Evolutionary conservation across 1,140 invertebrate species (phyloP), one percentile per base, ranked within the genome.

Genomic region (Papilio xuthus): DNA sequence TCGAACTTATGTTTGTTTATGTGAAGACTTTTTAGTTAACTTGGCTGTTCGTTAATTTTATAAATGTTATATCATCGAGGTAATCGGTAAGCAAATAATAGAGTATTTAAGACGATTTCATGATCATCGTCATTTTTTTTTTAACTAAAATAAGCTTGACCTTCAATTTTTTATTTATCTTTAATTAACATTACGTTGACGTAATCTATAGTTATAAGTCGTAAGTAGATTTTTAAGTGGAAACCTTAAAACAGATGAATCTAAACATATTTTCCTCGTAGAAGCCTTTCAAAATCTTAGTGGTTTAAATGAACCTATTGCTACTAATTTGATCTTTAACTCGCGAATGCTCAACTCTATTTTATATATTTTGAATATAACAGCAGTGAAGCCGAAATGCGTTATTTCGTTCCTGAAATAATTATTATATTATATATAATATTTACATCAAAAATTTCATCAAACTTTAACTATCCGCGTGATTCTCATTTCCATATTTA

Each of bases 61-160:
- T 32, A 67, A 67, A 15, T 8, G 60, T 26, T 67, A 28, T 67
- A 67, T 67, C 60, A 32, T 67, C 23, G 13, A 60, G 10, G 56
- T 60, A 60, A 60, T 60, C 56, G 15, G 23, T 67, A 28, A 67
- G 26, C 26, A 67, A 67, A 67, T 67, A 67, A 67, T 15, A 67
- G 32, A 32, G 12, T 13, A 67, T 67, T 67, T 28, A 67, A 67
- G 60, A 32, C 32, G 60, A 67, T 67, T 67, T 67, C 60, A 67
- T 67, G 26, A 67, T 67, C 23, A 15, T 13, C 26, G 60, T 32
- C 60, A 67, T 67, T 28, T 28, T 67, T 60, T 60, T 60, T 60
- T 60, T 12, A 60, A 20, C 20, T 23, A 26, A 60, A 23, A 60
- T 60, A 60, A 26, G 10, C 20, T 60, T 26, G 23, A 28, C 56